phyloP scores from a whole-genome alignment of 2,113 vertebrate genomes.

The Hippocampus mohnikei region DNA sequence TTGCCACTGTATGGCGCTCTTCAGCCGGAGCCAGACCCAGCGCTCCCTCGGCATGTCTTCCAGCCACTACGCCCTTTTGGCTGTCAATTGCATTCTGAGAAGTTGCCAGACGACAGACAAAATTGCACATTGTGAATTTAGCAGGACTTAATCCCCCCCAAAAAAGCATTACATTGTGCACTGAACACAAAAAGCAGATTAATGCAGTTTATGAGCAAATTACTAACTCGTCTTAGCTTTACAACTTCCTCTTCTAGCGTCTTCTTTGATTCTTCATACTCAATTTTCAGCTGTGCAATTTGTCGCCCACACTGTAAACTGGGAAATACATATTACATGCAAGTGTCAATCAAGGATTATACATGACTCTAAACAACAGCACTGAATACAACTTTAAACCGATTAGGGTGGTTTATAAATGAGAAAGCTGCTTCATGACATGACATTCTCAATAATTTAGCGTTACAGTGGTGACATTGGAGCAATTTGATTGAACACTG shows the following conservation, averaged over 20 bases:
- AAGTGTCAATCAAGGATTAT: slow-evolving; percentile 1
- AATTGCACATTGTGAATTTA: not conserved
- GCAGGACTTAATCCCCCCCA: not conserved
- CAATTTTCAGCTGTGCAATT: slow-evolving; percentile 85
- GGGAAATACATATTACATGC: slow-evolving; percentile 44
- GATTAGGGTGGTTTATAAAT: not conserved
- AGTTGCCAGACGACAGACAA: not conserved
- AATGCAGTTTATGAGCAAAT: not conserved
- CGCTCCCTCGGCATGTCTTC: slow-evolving; percentile 24
- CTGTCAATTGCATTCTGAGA: slow-evolving; percentile 49
- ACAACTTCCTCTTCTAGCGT: slow-evolving; percentile 66
- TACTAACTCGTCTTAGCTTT: slow-evolving; percentile 62
- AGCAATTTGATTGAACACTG: not conserved
- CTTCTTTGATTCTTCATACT: slow-evolving; percentile 87
- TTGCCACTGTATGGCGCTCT: slow-evolving; percentile 67
- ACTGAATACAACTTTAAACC: not conserved
- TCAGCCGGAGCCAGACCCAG: slow-evolving; percentile 30
- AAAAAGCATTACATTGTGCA: not conserved
- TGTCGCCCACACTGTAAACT: slow-evolving; percentile 96
- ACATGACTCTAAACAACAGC: not conserved
- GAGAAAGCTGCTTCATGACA: not conserved
- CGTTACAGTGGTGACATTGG: not conserved
- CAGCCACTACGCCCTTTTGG: slow-evolving; percentile 34
- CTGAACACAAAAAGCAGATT: not conserved
- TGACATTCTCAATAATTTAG: not conserved